Evolutionary conservation across 1,140 invertebrate species (phyloP).

Genomic region (Meloidogyne hapla): DNA sequence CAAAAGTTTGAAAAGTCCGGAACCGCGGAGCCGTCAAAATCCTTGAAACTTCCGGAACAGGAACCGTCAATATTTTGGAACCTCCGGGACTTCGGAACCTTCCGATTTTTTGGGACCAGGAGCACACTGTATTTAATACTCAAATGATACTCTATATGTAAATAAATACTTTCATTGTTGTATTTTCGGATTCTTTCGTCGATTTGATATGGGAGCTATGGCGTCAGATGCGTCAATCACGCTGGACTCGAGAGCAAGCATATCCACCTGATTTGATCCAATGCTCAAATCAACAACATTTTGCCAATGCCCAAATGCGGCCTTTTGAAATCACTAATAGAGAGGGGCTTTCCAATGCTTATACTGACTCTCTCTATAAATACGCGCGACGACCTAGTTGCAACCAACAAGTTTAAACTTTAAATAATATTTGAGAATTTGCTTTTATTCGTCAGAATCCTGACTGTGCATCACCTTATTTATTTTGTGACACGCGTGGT

Average conservation of each 20-base stretch:
- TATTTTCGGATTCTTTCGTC: conserved; percentile 63
- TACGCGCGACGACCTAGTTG: conserved; percentile 58
- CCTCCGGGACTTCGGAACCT: too few species aligned
- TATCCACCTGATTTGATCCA: conserved; percentile 26
- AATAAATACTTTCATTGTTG: too few species aligned
- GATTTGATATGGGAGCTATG: conserved; percentile 64
- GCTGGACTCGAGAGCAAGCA: conserved; percentile 46
- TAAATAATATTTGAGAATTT: conserved; percentile 65
- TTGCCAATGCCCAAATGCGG: conserved; percentile 58
- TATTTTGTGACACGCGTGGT: conserved; percentile 34
- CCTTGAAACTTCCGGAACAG: too few species aligned
- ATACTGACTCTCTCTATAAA: conserved; percentile 61
- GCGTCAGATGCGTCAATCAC: conserved; percentile 54
- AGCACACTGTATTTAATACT: too few species aligned
- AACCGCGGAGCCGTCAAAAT: too few species aligned
- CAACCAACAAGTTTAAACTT: conserved; percentile 66
- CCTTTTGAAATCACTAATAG: conserved; percentile 52
- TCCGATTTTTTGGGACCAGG: too few species aligned
- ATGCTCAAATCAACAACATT: conserved; percentile 60
- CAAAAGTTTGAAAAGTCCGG: too few species aligned
- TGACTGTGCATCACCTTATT: conserved; percentile 74
- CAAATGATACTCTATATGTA: too few species aligned
- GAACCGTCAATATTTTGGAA: too few species aligned
- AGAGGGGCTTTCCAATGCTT: conserved; percentile 60
- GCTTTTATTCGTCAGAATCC: conserved; percentile 70